A percentile compares a stretch with the other conserved stretches of the same genome.
These are phyloP conservation scores for Amyelois transitella DNA, from an alignment of 1,140 invertebrate species.

Conservation along the genomic window DNA sequence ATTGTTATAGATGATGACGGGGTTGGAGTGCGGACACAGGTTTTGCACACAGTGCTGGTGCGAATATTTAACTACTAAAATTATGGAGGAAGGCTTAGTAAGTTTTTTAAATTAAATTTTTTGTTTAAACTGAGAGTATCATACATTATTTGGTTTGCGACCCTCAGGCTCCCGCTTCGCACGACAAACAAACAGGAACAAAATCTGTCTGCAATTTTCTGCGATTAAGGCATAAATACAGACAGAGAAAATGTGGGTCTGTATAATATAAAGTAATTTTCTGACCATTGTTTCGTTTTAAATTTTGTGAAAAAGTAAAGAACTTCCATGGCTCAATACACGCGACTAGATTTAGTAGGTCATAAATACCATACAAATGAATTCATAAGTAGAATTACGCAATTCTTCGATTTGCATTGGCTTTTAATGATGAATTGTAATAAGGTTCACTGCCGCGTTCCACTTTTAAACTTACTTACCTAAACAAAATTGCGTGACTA, in stretches of 20 bases:
- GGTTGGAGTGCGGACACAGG: slow-evolving; percentile 95
- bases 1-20: slow-evolving; percentile 96
- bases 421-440: background rate
- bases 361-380: background rate
- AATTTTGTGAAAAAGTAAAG: no score
- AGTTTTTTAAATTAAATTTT: slow-evolving; percentile 26
- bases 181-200: no score
- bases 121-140: no score
- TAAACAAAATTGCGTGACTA: background rate
- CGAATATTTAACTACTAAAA: slow-evolving; percentile 98
- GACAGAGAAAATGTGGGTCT: no score
- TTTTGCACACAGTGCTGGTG: slow-evolving; percentile 97
- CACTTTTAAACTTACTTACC: background rate
- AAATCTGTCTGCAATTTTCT: no score
- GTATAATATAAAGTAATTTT: no score
- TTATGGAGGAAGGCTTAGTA: slow-evolving; percentile 95
- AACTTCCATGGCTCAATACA: no score
- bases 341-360: background rate
- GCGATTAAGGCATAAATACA: no score
- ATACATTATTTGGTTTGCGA: no score
- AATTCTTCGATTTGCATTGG: background rate
- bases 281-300: no score
- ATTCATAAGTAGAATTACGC: background rate
- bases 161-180: no score
- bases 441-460: background rate